A percentile compares a stretch with the other conserved stretches of the same genome.
phyloP scores from a whole-genome alignment of 2,888 invertebrate species.

The Heliconius hortense region DNA sequence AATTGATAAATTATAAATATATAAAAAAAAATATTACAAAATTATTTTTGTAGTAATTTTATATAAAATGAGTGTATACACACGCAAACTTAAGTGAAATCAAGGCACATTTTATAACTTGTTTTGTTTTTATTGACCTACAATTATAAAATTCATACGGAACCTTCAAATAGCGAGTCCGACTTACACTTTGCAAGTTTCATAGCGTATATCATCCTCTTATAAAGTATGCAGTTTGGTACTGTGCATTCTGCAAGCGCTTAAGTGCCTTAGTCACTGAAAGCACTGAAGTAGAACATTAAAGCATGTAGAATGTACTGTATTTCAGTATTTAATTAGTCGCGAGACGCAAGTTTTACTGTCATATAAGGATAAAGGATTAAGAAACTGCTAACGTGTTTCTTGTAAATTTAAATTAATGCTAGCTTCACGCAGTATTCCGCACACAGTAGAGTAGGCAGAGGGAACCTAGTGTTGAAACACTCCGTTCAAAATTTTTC shows the following conservation, averaged over 20 bases:
- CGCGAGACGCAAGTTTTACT: background rate
- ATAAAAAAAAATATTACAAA: too few relatives aligned
- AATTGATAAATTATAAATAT: too few relatives aligned
- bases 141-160: background rate
- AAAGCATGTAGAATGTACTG: background rate
- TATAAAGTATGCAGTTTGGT: constrained; percentile 2
- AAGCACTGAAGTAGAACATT: constrained; percentile 6
- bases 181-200: background rate
- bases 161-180: background rate
- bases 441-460: background rate
- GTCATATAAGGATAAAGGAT: background rate
- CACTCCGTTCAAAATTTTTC: background rate
- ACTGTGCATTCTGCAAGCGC: background rate
- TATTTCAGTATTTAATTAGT: constrained; percentile 1
- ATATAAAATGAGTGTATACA: too few relatives aligned
- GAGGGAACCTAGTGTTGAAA: background rate
- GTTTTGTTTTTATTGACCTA: background rate
- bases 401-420: background rate
- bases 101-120: background rate
- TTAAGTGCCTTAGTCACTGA: constrained; percentile 17
- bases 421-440: background rate
- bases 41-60: too few relatives aligned
- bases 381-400: background rate
- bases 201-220: background rate
- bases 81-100: too few relatives aligned